Base-by-base conservation (phyloP, 2,888 invertebrate genomes). In the Idaea aversata region DNA sequence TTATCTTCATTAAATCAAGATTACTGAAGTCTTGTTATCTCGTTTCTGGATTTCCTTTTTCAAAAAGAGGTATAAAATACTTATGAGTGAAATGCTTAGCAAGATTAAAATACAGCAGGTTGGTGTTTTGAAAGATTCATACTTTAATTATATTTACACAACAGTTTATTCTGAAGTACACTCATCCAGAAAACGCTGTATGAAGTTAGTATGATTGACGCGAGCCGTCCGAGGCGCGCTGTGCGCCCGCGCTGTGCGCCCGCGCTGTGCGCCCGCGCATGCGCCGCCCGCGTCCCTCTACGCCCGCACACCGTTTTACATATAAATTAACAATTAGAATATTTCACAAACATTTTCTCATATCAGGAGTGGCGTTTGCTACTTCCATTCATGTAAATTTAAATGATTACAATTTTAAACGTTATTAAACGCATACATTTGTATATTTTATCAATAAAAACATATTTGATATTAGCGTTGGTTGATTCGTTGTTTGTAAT, bases 321-420 rank as follows among this genome's bases (percentile, higher is more conserved):
- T 91, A 90, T 90, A 91, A 91, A 91, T 91, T 87, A 90, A 86
- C 86, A 86, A 88, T 88, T 87, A 88, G 5, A 10, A 16, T 25
- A 58, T 5, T 15, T 57, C 13, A 60, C 47, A 57, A 57, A 72
- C 67, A 65, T 67, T 63, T 63, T 59, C 68, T 70, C 69, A 74
- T 73, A 73, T 72, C 74, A 83, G 84, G 82, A 75, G 76, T 78
- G 85, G 77, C 80, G 75, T 75, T 74, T 76, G 47, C 72, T 74
- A 74, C 70, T 47, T 47, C 47, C 47, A 47, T 47, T 47, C 47
- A 47, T 47, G 47, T 47, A 47, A 47, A 47, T 34, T 15, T 25
- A 65, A 69, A 63, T 62, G 61, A 67, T 70, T 63, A 63, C 67
- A 63, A 66, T 70, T 72, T 70, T 73, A 76, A 75, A 74, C 67